Evolutionary conservation across 2,888 invertebrate genomes (phyloP).

Genomic region (Calameuta filiformis): DNA sequence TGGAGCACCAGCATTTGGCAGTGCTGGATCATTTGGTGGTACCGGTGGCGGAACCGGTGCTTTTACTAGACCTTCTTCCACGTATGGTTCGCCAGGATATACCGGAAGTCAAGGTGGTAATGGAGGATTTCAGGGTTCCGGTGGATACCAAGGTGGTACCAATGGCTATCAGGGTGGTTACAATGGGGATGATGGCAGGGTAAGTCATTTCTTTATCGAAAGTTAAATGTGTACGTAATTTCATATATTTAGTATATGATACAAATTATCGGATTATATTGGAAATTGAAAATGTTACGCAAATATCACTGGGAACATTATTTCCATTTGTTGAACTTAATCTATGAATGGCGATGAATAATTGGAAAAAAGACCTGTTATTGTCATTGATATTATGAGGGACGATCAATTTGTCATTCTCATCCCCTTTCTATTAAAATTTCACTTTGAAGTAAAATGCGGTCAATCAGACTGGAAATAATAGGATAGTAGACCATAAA

Average conservation of each 20-base stretch:
- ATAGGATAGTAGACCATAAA: too few relatives aligned
- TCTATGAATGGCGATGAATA: too few relatives aligned
- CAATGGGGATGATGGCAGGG: conserved; percentile 43
- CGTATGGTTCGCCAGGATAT: conserved; percentile 4
- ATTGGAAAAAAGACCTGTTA: too few relatives aligned
- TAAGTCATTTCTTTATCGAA: conserved; percentile 27
- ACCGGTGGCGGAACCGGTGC: neutral
- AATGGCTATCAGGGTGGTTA: conserved; percentile 17
- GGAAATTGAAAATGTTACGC: neutral
- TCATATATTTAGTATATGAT: neutral
- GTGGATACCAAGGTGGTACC: neutral
- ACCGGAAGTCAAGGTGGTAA: conserved; percentile 6
- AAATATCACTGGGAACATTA: neutral
- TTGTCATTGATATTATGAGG: too few relatives aligned
- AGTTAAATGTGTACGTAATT: neutral
- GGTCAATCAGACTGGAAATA: too few relatives aligned
- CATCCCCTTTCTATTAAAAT: too few relatives aligned
- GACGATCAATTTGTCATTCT: too few relatives aligned
- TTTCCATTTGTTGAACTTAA: too few relatives aligned
- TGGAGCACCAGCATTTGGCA: conserved; percentile 37
- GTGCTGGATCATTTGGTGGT: conserved; percentile 10
- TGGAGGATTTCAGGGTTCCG: neutral
- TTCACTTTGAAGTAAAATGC: too few relatives aligned
- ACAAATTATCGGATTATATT: neutral
- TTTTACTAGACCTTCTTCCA: neutral